Conservation (phyloP, 2,797 vertebrate genomes). For the Sebastes reedi region DNA sequence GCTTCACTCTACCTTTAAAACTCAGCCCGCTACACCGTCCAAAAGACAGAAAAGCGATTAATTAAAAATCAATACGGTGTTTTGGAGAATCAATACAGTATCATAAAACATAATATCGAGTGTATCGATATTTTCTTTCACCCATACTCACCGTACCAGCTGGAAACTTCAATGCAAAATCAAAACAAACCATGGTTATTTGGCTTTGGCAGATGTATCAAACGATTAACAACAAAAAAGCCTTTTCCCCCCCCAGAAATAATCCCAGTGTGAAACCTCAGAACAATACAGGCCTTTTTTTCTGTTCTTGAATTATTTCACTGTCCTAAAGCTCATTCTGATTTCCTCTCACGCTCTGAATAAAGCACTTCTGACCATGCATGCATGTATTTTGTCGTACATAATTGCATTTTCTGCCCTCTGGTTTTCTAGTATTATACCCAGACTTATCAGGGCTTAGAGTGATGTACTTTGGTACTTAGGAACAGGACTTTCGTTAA, state of each 20-base stretch:
- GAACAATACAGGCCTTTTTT: slow-evolving; percentile 45
- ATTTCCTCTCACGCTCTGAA: slow-evolving; percentile 13
- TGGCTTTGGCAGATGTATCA: slow-evolving; percentile 44
- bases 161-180: slow-evolving; percentile 52
- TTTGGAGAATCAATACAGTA: too few species aligned
- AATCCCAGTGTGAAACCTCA: background rate
- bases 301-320: slow-evolving; percentile 12
- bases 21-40: too few species aligned
- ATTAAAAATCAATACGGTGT: too few species aligned
- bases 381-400: slow-evolving; percentile 18
- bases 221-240: slow-evolving; percentile 16
- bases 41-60: too few species aligned
- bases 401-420: slow-evolving; percentile 41
- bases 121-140: too few species aligned
- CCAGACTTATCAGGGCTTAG: slow-evolving; percentile 35
- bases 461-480: slow-evolving; percentile 47
- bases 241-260: background rate
- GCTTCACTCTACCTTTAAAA: too few species aligned
- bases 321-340: slow-evolving; percentile 1
- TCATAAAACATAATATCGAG: too few species aligned
- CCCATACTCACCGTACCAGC: slow-evolving; percentile 14
- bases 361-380: slow-evolving; percentile 1
- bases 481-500: slow-evolving; percentile 45
- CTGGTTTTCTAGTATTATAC: slow-evolving; percentile 41
- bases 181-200: slow-evolving; percentile 60